Evolutionary conservation across 2,888 invertebrate species (phyloP), one percentile per base, ranked within the genome.

Genomic region (Drosophila cognata): DNA sequence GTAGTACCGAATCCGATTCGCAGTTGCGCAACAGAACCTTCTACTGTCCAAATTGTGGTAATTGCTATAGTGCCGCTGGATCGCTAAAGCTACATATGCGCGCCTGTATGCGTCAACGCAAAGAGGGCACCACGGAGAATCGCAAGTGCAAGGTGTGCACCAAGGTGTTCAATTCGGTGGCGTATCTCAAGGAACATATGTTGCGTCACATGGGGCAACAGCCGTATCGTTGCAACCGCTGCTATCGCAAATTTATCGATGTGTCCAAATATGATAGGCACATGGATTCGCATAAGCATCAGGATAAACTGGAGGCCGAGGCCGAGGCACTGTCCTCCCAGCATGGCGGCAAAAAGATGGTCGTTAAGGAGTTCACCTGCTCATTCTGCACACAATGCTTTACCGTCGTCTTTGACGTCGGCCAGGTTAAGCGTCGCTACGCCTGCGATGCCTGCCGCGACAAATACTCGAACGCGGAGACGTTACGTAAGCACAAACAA

Each of bases 31-130:
- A 81, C 52, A 93, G 92, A 69, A 91, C 92, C 6, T 93, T 92
- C 77, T 93, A 93, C 36, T 93, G 93, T 35, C 92, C 93, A 5
- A 93, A 93, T 52, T 93, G 93, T 53, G 93, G 93, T 29, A 93
- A 93, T 61, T 93, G 93, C 56, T 93, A 93, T 35, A 92, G 92
- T 62, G 93, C 93, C 18, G 93, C 93, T 13, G 93, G 93, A 0
- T 93, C 93, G 1, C 64, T 93, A 0, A 93, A 93, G 69, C 76
- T 93, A 8, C 93, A 93, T 41, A 93, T 93, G 88, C 91, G 93
- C 29, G 93, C 93, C 18, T 93, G 93, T 33, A 71, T 93, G 51
- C 92, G 92, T 0, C 91, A 92, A 31, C 92, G 92, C 28, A 85
- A 87, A 50, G 93, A 93, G 61, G 83, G 91, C 2, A 91, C 92